Conservation (phyloP, 2,113 vertebrate genomes). For the Erinaceus europaeus region DNA sequence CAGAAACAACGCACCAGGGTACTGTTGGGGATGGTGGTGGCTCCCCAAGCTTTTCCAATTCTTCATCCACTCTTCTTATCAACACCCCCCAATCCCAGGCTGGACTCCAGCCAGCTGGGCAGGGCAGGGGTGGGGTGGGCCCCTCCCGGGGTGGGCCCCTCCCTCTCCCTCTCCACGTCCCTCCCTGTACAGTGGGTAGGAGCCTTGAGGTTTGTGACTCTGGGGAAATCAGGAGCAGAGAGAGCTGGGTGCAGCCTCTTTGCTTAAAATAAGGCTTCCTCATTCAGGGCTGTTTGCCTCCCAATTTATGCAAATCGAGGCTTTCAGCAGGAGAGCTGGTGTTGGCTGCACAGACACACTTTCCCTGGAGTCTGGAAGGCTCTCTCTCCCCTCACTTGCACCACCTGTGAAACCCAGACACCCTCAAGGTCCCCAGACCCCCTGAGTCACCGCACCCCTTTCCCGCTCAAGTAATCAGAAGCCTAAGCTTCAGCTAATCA, state of each 20-base stretch:
- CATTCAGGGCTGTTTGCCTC: conserved; percentile 65
- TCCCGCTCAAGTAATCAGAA: not conserved
- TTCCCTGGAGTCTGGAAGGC: conserved; percentile 1
- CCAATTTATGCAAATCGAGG: conserved; percentile 42
- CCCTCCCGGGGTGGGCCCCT: not conserved
- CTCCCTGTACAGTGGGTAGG: not conserved
- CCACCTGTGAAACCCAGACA: not conserved
- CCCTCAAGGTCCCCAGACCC: not conserved
- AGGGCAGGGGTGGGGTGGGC: not conserved
- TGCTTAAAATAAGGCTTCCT: conserved; percentile 70
- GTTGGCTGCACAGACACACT: not conserved
- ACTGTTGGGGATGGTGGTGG: too few relatives aligned
- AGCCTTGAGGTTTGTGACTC: conserved; percentile 40
- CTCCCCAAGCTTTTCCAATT: too few relatives aligned
- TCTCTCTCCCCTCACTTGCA: not conserved
- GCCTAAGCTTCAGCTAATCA: not conserved
- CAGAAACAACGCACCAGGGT: too few relatives aligned
- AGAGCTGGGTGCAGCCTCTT: conserved; percentile 58
- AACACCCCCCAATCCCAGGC: not conserved
- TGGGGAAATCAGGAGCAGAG: conserved; percentile 52
- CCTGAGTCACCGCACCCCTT: not conserved
- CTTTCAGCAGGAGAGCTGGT: conserved; percentile 29
- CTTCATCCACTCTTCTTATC: too few relatives aligned
- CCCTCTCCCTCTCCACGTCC: not conserved
- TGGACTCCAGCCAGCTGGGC: not conserved